Base-by-base conservation (phyloP, 2,113 vertebrate genomes). In the Chlorodrepanis virens region DNA sequence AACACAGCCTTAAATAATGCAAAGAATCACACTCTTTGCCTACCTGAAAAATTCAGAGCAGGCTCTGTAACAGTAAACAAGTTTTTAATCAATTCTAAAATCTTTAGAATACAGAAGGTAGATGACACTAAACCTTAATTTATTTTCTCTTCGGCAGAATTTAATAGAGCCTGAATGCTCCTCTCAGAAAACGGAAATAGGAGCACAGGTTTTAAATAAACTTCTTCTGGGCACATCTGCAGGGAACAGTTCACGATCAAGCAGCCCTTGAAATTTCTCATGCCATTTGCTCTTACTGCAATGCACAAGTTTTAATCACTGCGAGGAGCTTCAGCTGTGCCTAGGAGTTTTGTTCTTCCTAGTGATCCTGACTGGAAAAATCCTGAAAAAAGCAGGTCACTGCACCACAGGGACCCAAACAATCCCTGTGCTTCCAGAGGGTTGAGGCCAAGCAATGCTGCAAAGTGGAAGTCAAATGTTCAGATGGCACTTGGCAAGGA, bases 161-260 rank as follows among this genome's bases (percentile, higher is more conserved):
- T 69, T 83, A 33, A 68, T 60, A 89, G 31, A 93, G 42, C 14
- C 40, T 80, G 56, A 90, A 70, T 3, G 2, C 22, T 86, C 5
- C 29, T 94, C 25, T 81, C 8, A 54, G 53, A 80, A 90, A 90
- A 82, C 52, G 37, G 31, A 96, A 96, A 90, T 80, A 90, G 69
- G 56, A 96, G 65, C 77, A 59, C 13, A 33, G 57, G 40, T 75
- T 83, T 88, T 91, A 93, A 97, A 93, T 93, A 94, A 87, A 84
- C 85, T 54, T 22, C 69, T 70, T 88, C 59, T 56, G 45, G 52
- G 54, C 45, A 42, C 84, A 88, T 83, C 78, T 96, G 91, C 79
- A 61, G 37, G 25, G 59, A 94, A 29, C 14, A 2, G 31, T 56
- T 95, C 44, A 54, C 0, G 0, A n/a, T 49, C 6, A 8, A 89